These are phyloP conservation scores for Leptinotarsa texana DNA, from an alignment of 1,140 invertebrate species.

Conservation along the genomic window DNA sequence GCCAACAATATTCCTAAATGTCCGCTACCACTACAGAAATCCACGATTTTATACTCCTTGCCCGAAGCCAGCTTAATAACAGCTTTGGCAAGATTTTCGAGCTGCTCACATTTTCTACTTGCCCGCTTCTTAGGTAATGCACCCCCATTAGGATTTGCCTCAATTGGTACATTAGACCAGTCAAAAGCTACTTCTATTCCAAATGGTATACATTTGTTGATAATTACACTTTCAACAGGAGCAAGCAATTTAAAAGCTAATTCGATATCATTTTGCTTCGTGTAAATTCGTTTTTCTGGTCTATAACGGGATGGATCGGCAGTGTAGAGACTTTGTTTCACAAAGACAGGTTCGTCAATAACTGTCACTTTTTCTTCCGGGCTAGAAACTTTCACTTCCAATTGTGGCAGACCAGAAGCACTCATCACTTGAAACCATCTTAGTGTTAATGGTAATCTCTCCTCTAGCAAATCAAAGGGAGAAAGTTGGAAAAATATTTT, in stretches of 20 bases:
- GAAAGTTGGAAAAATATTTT: slow-evolving; percentile 66
- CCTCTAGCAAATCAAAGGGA: slow-evolving; percentile 55
- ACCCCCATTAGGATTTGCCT: slow-evolving; percentile 77
- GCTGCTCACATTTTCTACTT: slow-evolving; percentile 82
- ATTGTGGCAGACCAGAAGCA: slow-evolving; percentile 36
- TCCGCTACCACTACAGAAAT: slow-evolving; percentile 93
- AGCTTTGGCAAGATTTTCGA: slow-evolving; percentile 85
- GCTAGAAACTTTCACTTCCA: slow-evolving; percentile 24
- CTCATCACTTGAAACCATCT: slow-evolving; percentile 68
- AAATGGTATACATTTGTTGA: slow-evolving; percentile 53
- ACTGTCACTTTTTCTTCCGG: slow-evolving; percentile 34
- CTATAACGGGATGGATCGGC: slow-evolving; percentile 78
- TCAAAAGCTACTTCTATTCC: slow-evolving; percentile 58
- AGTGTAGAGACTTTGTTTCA: slow-evolving; percentile 74
- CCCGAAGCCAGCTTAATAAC: slow-evolving; percentile 68
- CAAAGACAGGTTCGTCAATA: slow-evolving; percentile 45
- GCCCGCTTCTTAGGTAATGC: slow-evolving; percentile 75
- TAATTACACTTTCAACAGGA: slow-evolving; percentile 53
- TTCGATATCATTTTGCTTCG: slow-evolving; percentile 75
- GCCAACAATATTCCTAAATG: slow-evolving; percentile 89
- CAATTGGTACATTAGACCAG: slow-evolving; percentile 70
- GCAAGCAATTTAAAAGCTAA: slow-evolving; percentile 61
- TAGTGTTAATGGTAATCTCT: slow-evolving; percentile 66
- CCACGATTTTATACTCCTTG: slow-evolving; percentile 71
- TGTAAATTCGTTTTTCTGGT: slow-evolving; percentile 72